phyloP scores from a whole-genome alignment of 2,113 vertebrate species.

The Carassius gibelio region DNA sequence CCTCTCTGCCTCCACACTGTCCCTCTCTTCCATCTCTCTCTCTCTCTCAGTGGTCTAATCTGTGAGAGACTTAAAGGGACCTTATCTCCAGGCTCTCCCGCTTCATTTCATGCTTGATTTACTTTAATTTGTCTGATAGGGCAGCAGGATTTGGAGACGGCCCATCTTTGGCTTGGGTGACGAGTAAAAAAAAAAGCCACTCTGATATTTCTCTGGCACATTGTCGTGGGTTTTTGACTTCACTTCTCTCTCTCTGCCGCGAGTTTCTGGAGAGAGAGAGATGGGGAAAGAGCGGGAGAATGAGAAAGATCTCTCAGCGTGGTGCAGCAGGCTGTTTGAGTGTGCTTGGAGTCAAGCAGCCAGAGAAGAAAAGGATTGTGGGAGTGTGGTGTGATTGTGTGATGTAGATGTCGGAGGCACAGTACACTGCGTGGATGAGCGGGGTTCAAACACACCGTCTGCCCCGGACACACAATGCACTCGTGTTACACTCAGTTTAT shows the following conservation, averaged over 20 bases:
- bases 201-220: conserved; percentile 61
- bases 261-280: conserved; percentile 56
- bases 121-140: conserved; percentile 99
- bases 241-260: conserved; percentile 30
- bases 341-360: conserved; percentile 46
- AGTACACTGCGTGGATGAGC: not conserved
- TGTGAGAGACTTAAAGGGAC: conserved; percentile 71
- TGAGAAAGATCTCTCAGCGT: conserved; percentile 17
- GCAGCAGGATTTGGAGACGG: conserved; percentile 56
- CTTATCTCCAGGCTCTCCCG: conserved; percentile 99
- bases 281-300: not conserved
- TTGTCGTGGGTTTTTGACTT: conserved; percentile 58
- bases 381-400: conserved; percentile 51
- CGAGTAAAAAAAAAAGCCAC: conserved; percentile 40
- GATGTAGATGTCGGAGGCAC: conserved; percentile 24
- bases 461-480: not conserved
- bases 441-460: not conserved
- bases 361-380: conserved; percentile 50
- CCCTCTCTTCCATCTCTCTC: conserved; percentile 33
- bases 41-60: conserved; percentile 57
- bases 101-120: conserved; percentile 99
- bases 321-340: conserved; percentile 39
- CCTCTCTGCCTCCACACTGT: not conserved
- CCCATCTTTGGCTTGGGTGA: conserved; percentile 56
- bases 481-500: not conserved